phyloP scores from a whole-genome alignment of 2,888 invertebrate species.

The Leptinotarsa juncta region DNA sequence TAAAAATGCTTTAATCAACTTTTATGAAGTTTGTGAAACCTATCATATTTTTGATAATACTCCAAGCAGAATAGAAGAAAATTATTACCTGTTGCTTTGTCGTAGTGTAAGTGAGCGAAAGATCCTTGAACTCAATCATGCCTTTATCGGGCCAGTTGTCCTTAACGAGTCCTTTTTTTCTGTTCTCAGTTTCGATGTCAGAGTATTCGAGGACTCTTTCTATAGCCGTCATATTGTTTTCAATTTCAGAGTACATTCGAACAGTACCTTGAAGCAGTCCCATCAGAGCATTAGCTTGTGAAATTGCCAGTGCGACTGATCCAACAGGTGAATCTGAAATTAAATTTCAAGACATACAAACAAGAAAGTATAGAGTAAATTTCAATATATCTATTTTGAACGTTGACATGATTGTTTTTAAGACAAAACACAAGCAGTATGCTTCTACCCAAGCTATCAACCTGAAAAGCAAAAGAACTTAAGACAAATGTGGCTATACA shows the following conservation, averaged over 20 bases:
- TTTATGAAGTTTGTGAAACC: not conserved
- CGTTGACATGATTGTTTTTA: too few relatives aligned
- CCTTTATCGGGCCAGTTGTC: conserved; percentile 79
- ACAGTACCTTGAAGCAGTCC: conserved; percentile 89
- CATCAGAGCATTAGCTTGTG: conserved; percentile 60
- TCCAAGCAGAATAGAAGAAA: not conserved
- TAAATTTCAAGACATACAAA: not conserved
- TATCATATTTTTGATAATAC: not conserved
- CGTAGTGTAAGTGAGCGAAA: conserved; percentile 78
- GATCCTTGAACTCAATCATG: conserved; percentile 73
- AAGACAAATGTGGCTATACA: too few relatives aligned
- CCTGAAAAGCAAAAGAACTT: too few relatives aligned
- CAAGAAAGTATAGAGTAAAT: not conserved
- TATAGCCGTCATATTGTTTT: conserved; percentile 89
- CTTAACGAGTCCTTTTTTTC: conserved; percentile 34
- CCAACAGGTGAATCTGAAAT: conserved; percentile 58
- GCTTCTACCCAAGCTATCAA: too few relatives aligned
- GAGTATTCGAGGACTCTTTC: conserved; percentile 89
- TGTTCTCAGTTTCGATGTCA: conserved; percentile 72
- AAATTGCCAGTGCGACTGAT: conserved; percentile 62
- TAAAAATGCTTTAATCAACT: not conserved
- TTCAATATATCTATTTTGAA: too few relatives aligned
- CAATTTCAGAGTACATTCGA: conserved; percentile 65
- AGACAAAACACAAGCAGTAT: too few relatives aligned
- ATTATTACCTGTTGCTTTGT: conserved; percentile 73